These are phyloP conservation scores for Cydia fagiglandana DNA, from an alignment of 1,140 invertebrate genomes.

Conservation along the genomic window DNA sequence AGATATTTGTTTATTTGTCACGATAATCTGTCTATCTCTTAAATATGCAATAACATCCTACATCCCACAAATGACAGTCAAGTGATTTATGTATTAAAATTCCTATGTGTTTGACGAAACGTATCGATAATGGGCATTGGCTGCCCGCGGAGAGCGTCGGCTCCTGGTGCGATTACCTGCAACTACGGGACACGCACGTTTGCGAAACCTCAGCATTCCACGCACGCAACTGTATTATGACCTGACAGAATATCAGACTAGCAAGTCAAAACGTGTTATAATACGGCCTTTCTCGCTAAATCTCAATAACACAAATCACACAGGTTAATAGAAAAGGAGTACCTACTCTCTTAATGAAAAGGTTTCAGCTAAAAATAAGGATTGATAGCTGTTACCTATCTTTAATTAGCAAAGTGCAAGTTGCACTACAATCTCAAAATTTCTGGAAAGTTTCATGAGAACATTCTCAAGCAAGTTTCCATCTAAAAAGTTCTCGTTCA, in stretches of 20 bases:
- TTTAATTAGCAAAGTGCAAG: too few species aligned
- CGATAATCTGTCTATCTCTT: neutral
- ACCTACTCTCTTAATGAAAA: too few species aligned
- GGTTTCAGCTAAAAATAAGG: too few species aligned
- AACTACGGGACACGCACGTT: neutral
- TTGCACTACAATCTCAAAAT: too few species aligned
- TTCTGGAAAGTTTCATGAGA: too few species aligned
- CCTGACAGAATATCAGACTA: neutral
- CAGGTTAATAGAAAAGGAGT: too few species aligned
- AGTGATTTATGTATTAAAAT: neutral
- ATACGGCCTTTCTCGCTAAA: too few species aligned
- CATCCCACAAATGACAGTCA: neutral
- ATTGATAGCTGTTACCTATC: too few species aligned
- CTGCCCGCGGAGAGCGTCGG: neutral
- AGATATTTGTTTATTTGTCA: too few species aligned
- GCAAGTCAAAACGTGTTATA: neutral
- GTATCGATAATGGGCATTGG: neutral
- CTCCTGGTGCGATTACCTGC: neutral
- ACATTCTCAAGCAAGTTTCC: too few species aligned
- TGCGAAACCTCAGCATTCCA: conserved; percentile 2
- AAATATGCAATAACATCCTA: neutral
- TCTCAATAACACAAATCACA: too few species aligned
- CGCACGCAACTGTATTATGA: neutral
- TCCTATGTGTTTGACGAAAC: neutral
- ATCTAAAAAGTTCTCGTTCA: too few species aligned